phyloP scores from a whole-genome alignment of 1,140 invertebrate species.

The Scaptodrosophila lebanonensis region DNA sequence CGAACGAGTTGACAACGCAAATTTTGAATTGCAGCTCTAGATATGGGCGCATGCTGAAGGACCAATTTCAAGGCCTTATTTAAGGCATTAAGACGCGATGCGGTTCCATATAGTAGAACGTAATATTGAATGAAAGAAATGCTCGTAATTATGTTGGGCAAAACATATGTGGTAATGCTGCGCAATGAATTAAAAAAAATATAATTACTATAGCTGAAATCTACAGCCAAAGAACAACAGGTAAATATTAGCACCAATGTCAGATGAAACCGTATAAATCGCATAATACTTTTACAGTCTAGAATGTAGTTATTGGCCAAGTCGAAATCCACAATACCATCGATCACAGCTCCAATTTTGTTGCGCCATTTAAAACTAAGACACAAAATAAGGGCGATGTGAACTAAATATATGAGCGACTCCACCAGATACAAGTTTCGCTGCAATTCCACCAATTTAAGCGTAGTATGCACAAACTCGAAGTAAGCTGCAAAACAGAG shows the following conservation, averaged over 20 bases:
- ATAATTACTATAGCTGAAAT: conserved; percentile 1
- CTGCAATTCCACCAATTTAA: conserved; percentile 20
- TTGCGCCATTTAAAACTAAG: conserved; percentile 26
- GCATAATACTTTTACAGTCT: background rate
- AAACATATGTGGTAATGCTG: conserved; percentile 32
- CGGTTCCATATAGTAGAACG: conserved; percentile 25
- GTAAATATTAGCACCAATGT: conserved; percentile 18
- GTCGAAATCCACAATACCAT: conserved; percentile 30
- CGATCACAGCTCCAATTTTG: conserved; percentile 11
- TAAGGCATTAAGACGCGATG: conserved; percentile 16
- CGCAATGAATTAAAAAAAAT: background rate
- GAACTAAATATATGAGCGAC: conserved; percentile 34
- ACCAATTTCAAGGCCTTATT: conserved; percentile 11
- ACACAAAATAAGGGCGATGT: conserved; percentile 28
- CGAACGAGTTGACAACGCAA: conserved; percentile 35
- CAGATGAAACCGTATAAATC: conserved; percentile 20
- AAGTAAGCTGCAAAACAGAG: conserved; percentile 22
- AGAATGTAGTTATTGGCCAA: conserved; percentile 21
- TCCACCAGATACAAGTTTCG: conserved; percentile 39
- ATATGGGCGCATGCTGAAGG: background rate
- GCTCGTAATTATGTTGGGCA: conserved; percentile 40
- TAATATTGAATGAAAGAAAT: conserved; percentile 49
- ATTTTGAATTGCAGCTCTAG: conserved; percentile 10
- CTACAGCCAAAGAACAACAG: conserved; percentile 4
- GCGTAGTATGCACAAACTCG: conserved; percentile 19